Evolutionary conservation across 1,140 invertebrate genomes (phyloP).

Genomic region (Diorhabda carinulata): DNA sequence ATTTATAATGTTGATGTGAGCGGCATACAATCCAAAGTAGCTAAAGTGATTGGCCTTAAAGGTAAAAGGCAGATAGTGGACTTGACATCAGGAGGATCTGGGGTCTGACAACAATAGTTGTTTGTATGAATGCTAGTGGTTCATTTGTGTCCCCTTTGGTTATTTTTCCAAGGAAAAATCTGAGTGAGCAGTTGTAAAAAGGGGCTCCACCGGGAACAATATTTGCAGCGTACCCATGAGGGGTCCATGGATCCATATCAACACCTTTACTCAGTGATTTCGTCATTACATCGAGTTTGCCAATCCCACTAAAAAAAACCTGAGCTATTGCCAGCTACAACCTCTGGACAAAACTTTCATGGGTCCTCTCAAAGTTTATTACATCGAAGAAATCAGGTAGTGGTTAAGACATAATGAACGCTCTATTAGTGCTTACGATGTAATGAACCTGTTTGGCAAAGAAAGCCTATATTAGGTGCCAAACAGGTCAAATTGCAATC

Average conservation of each 20-base stretch:
- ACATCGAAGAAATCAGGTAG: slow-evolving; percentile 27
- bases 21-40: slow-evolving; percentile 8
- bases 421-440: slow-evolving; percentile 13
- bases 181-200: slow-evolving; percentile 27
- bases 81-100: slow-evolving; percentile 13
- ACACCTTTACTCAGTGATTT: slow-evolving; percentile 37
- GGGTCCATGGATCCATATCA: slow-evolving; percentile 34
- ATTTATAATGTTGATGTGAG: background rate
- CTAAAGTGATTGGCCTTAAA: background rate
- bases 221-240: slow-evolving; percentile 39
- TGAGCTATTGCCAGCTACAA: slow-evolving; percentile 41
- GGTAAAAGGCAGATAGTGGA: slow-evolving; percentile 33
- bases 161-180: slow-evolving; percentile 44
- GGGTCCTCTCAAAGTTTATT: slow-evolving; percentile 30
- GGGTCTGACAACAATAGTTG: slow-evolving; percentile 37
- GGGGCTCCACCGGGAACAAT: slow-evolving; percentile 40
- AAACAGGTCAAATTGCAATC: slow-evolving; percentile 15
- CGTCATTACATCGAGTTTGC: slow-evolving; percentile 30
- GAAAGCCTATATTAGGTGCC: slow-evolving; percentile 24
- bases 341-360: slow-evolving; percentile 43
- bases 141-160: slow-evolving; percentile 44
- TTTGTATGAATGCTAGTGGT: slow-evolving; percentile 43
- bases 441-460: background rate
- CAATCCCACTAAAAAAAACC: slow-evolving; percentile 28
- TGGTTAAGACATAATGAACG: slow-evolving; percentile 21